Base-by-base conservation (phyloP, 2,113 vertebrate genomes). In the Cyprinus carpio region DNA sequence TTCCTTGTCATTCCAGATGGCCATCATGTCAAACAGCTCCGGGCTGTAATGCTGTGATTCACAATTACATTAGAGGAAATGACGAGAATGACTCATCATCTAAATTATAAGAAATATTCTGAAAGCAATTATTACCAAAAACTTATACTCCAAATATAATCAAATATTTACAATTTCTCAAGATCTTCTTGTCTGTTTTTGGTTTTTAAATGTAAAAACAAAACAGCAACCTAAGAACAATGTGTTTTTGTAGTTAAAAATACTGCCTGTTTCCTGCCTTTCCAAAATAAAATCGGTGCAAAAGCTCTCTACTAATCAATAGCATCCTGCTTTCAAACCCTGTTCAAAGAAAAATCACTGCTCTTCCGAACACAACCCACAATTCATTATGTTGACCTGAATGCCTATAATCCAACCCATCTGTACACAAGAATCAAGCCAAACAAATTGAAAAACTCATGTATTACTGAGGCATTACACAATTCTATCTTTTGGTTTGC, bases 401-500 rank as follows among this genome's bases (percentile, higher is more conserved):
- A 89, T 88, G 78, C 60, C 89, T 91, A 87, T n/a, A 87, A 88
- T 91, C 89, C 64, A 81, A 54, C 4, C 31, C 77, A 60, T 83
- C 81, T 23, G 15, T 84, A 88, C 79, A 80, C 20, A 51, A 75
- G 29, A 49, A 65, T 74, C 71, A 65, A 79, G 51, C 34, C 16
- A 56, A 75, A 83, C 72, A 49, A 88, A 83, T 90, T 90, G 80
- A 90, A 91, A 88, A 87, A 74, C 83, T 89, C 85, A 76, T 92
- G 91, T 90, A 51, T 51, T 46, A 81, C 82, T 89, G 62, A 31
- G 82, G 25, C 37, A 82, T 90, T 90, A 91, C 79, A 75, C 4
- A 54, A 77, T 80, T 88, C 81, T 84, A 71, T 82, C 62, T 87
- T 9, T 49, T 80, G 4, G 10, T 13, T 58, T 62, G 60, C 75